Conservation (phyloP, 2,888 invertebrate genomes). For the Tholera decimalis region DNA sequence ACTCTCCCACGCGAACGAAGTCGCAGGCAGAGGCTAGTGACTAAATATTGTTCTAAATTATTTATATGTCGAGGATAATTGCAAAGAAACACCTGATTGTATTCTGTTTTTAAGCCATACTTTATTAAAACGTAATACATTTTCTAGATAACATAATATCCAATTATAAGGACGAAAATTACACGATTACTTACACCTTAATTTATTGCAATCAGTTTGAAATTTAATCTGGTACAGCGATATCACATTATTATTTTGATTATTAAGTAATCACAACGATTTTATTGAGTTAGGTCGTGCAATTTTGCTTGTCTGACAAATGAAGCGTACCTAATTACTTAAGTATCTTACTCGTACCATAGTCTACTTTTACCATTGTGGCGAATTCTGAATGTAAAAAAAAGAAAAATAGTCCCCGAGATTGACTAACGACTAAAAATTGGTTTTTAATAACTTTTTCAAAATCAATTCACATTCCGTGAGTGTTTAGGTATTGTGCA, state of each 20-base stretch:
- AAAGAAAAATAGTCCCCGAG: too few species aligned
- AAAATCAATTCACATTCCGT: too few species aligned
- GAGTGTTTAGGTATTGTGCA: too few species aligned
- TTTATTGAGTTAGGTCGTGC: slow-evolving; percentile 2
- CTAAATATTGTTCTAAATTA: too few species aligned
- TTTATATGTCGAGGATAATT: too few species aligned
- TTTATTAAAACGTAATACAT: background rate
- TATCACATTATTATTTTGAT: background rate
- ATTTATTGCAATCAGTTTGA: background rate
- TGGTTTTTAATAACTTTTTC: too few species aligned
- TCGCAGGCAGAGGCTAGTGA: too few species aligned
- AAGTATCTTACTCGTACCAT: background rate
- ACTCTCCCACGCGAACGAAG: too few species aligned
- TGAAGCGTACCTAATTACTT: background rate
- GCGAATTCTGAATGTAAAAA: too few species aligned
- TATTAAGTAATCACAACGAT: background rate
- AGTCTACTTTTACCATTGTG: too few species aligned
- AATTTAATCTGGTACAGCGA: background rate
- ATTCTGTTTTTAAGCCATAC: background rate
- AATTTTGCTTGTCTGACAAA: background rate
- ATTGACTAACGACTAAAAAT: too few species aligned
- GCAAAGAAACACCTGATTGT: too few species aligned
- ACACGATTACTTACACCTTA: background rate
- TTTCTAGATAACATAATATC: background rate
- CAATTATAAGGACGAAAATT: background rate